Evolutionary conservation across 2,113 vertebrate species (phyloP).

Genomic region (Pygathrix nemaeus): DNA sequence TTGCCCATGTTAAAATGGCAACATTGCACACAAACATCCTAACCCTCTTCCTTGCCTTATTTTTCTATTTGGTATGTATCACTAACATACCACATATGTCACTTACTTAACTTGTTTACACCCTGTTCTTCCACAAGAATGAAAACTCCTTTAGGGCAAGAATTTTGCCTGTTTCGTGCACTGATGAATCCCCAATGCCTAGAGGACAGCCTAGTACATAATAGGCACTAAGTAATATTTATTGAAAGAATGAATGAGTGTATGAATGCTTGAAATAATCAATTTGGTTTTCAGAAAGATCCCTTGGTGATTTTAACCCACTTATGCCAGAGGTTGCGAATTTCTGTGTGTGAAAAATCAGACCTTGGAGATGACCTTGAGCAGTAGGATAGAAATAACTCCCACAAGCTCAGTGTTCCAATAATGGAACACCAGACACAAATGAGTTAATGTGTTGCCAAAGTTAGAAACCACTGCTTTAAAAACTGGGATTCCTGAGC

Average conservation of each 20-base stretch:
- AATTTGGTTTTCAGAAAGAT: constrained; percentile 19
- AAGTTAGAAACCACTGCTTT: not conserved
- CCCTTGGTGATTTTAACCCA: not conserved
- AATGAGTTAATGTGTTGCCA: not conserved
- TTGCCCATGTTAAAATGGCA: not conserved
- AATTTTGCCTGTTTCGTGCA: constrained; percentile 48
- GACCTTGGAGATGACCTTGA: too few species aligned
- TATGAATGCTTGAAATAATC: constrained; percentile 30
- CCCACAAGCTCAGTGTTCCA: too few species aligned
- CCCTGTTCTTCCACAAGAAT: constrained; percentile 5
- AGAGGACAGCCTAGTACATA: constrained; percentile 26
- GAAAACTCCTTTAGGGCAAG: constrained; percentile 2
- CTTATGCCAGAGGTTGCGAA: too few species aligned
- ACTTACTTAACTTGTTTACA: constrained; percentile 21
- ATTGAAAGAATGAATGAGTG: not conserved
- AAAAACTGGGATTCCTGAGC: not conserved
- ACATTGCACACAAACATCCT: not conserved
- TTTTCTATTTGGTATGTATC: constrained; percentile 15
- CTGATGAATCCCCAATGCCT: not conserved
- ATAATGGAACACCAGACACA: too few species aligned
- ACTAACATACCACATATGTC: not conserved
- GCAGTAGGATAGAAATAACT: too few species aligned
- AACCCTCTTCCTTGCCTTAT: not conserved
- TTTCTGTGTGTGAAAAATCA: too few species aligned
- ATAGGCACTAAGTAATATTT: not conserved